Conservation (phyloP, 2,113 vertebrate species). For the Scomber colias region DNA sequence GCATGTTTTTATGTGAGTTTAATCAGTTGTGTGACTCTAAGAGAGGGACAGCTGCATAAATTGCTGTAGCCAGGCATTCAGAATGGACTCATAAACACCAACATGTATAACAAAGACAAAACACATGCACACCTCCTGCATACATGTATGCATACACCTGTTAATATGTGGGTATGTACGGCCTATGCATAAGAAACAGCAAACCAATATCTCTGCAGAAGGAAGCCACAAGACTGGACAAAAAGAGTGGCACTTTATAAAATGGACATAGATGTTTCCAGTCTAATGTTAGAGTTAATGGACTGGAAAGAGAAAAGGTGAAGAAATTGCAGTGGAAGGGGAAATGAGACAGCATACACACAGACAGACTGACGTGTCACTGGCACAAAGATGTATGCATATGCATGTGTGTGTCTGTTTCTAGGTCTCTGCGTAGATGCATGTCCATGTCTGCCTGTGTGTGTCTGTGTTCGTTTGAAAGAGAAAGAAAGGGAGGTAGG, state of each 20-base stretch:
- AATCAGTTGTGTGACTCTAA: constrained; percentile 6
- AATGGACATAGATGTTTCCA: constrained; percentile 46
- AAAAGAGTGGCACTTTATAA: constrained; percentile 36
- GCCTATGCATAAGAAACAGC: neutral
- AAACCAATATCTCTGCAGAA: constrained; percentile 8
- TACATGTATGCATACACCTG: neutral
- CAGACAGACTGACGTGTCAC: constrained; percentile 27
- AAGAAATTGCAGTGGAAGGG: constrained; percentile 25
- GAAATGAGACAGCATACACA: constrained; percentile 36
- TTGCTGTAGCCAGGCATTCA: neutral
- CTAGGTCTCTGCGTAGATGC: neutral
- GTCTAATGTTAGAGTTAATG: constrained; percentile 72
- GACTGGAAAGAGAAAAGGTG: constrained; percentile 35
- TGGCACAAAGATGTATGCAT: constrained; percentile 25
- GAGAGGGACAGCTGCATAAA: neutral
- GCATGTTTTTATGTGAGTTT: neutral
- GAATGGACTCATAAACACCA: neutral
- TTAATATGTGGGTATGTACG: neutral
- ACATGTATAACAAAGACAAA: constrained; percentile 1
- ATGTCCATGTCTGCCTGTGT: neutral
- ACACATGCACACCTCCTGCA: neutral
- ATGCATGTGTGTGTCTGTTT: neutral
- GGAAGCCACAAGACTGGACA: neutral
- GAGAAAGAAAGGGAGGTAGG: neutral
- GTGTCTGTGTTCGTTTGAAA: neutral